These are phyloP conservation scores for Eudasyphora cyanicolor DNA, from an alignment of 2,888 invertebrate genomes.

Conservation along the genomic window DNA sequence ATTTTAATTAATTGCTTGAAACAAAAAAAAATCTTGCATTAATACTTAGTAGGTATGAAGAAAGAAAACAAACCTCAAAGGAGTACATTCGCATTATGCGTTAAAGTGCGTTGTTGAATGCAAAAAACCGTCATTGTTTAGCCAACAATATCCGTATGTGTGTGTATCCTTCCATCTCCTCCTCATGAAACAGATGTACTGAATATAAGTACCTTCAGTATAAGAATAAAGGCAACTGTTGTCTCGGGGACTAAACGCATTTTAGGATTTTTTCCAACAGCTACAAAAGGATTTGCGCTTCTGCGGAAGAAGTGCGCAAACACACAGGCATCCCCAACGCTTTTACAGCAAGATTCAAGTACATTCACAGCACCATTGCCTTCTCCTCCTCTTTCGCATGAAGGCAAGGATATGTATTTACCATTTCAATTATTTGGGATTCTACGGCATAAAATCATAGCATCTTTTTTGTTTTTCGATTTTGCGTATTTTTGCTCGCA, in stretches of 20 bases:
- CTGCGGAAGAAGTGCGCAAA: neutral
- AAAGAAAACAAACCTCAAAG: conserved; percentile 21
- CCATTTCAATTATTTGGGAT: neutral
- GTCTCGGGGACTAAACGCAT: neutral
- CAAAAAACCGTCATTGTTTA: no score
- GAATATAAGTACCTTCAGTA: neutral
- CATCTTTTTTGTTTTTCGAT: neutral
- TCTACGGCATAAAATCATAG: neutral
- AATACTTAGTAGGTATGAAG: neutral
- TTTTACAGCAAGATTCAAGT: no score
- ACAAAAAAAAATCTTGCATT: neutral
- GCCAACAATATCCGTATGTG: neutral
- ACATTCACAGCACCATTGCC: neutral
- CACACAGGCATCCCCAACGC: neutral
- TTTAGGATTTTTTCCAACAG: neutral
- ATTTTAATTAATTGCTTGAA: conserved; percentile 7
- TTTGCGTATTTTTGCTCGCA: neutral
- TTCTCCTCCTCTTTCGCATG: neutral
- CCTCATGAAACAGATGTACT: no score
- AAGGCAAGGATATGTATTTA: neutral
- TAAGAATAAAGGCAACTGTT: neutral
- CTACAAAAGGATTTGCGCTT: conserved; percentile 1
- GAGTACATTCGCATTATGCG: conserved; percentile 11
- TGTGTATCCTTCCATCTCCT: neutral
- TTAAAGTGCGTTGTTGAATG: conserved; percentile 8